These are phyloP conservation scores for Lota lota DNA, from an alignment of 2,113 vertebrate species.

Conservation along the genomic window DNA sequence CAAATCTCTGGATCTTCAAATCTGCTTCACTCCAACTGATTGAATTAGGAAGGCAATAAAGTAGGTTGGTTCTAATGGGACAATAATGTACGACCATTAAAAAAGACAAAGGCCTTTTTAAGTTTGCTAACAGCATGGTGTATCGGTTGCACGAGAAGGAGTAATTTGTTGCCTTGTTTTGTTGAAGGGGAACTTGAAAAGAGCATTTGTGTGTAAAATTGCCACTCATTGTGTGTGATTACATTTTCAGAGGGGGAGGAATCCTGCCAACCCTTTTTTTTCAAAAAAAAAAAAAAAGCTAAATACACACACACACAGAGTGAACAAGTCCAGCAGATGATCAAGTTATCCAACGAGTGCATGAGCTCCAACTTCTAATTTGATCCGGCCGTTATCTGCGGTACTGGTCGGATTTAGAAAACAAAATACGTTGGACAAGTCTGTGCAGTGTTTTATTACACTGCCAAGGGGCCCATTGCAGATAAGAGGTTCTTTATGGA, in stretches of 20 bases:
- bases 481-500: constrained; percentile 67
- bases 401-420: constrained; percentile 37
- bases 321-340: constrained; percentile 8
- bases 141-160: background rate
- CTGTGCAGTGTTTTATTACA: constrained; percentile 61
- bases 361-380: constrained; percentile 19
- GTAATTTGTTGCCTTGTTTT: constrained; percentile 21
- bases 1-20: constrained; percentile 33
- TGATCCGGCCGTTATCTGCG: constrained; percentile 46
- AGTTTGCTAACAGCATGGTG: constrained; percentile 25
- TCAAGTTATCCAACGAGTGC: constrained; percentile 7
- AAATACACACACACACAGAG: constrained; percentile 9
- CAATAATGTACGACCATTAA: constrained; percentile 11
- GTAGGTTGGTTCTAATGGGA: constrained; percentile 30
- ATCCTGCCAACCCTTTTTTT: constrained; percentile 16
- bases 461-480: constrained; percentile 52
- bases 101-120: constrained; percentile 13
- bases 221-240: constrained; percentile 35
- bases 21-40: constrained; percentile 30
- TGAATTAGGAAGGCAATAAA: constrained; percentile 32
- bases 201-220: constrained; percentile 25
- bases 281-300: background rate
- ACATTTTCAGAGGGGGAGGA: constrained; percentile 26
- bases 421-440: constrained; percentile 44
- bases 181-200: constrained; percentile 20